Base-by-base conservation (phyloP, 2,888 invertebrate genomes). In the Brassicogethes aeneus region DNA sequence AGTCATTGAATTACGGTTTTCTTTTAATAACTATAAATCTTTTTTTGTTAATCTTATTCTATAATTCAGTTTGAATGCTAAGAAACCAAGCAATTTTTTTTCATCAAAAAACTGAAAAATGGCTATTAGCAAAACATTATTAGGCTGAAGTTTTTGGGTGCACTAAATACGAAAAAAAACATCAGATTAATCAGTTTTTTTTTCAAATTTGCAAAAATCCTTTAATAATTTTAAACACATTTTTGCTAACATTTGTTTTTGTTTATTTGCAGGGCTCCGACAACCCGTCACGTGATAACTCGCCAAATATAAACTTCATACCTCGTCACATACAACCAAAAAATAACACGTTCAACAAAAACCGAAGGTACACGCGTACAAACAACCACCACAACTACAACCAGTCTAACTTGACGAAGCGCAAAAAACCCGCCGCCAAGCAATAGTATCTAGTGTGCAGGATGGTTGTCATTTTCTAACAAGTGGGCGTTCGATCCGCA, bases 211-310 rank as follows among this genome's bases (percentile, higher is more conserved):
- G n/a, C n/a, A n/a, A n/a, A n/a, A n/a, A n/a, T n/a, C n/a, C n/a
- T n/a, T n/a, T n/a, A n/a, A n/a, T n/a, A n/a, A n/a, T 10, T 23
- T 23, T 23, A 23, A 23, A 23, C 3, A 12, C 32, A 10, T 7
- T 8, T n/a, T 29, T 32, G 30, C 42, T 35, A 16, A 5, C 13
- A 17, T 23, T 16, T 17, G 23, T 37, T 15, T 16, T 13, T 36
- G 40, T 41, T 44, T 37, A 36, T 43, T 48, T 53, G 35, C 47
- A 66, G 66, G 65, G 64, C 15, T 66, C 66, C 7, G 65, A 66
- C 45, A 59, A 61, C 35, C 64, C 64, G 15, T 65, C 67, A 3
- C 56, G 68, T 32, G 66, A 67, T 51, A 65, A 61, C 48, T 68
- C 68, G 15, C 66, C 68, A 36, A 67, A 66, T 45, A 50, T 60